Percentiles rank a stretch among this genome's conserved stretches.
Conservation (phyloP, 2,113 vertebrate species). For the Gymnocephalus cernua region DNA sequence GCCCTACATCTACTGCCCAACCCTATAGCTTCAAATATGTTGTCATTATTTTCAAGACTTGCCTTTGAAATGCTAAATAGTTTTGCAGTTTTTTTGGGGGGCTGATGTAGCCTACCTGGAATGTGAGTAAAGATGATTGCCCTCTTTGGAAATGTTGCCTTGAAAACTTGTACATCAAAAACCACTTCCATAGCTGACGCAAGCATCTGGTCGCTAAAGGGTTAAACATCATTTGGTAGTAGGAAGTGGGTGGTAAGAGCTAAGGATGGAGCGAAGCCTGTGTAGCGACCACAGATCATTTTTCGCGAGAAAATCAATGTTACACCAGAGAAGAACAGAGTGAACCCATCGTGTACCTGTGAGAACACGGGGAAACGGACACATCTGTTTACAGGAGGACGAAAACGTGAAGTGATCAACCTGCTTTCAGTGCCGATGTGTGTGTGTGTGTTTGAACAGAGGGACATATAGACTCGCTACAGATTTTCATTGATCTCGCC, state of each 20-base stretch:
- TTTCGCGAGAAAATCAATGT: slow-evolving; percentile 43
- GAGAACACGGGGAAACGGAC: background rate
- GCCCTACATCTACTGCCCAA: background rate
- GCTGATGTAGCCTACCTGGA: background rate
- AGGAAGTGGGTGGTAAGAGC: slow-evolving; percentile 79
- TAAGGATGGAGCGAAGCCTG: slow-evolving; percentile 62
- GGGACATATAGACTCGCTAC: background rate
- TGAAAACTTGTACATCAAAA: background rate
- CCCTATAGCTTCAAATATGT: background rate
- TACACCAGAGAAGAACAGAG: background rate
- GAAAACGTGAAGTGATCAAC: slow-evolving; percentile 25
- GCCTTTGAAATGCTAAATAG: background rate
- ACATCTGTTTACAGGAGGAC: background rate
- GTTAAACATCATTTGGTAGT: slow-evolving; percentile 75
- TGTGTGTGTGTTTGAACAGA: background rate
- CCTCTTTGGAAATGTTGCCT: background rate
- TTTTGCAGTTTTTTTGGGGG: background rate
- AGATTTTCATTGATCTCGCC: slow-evolving; percentile 24
- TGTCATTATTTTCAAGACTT: background rate
- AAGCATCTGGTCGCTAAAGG: slow-evolving; percentile 60
- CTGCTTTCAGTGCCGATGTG: slow-evolving; percentile 16
- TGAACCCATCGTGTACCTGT: background rate
- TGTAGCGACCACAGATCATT: slow-evolving; percentile 37
- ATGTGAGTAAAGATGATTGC: background rate
- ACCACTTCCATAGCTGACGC: background rate